Evolutionary conservation across 2,888 invertebrate genomes (phyloP).

Genomic region (Pollenia amentaria): DNA sequence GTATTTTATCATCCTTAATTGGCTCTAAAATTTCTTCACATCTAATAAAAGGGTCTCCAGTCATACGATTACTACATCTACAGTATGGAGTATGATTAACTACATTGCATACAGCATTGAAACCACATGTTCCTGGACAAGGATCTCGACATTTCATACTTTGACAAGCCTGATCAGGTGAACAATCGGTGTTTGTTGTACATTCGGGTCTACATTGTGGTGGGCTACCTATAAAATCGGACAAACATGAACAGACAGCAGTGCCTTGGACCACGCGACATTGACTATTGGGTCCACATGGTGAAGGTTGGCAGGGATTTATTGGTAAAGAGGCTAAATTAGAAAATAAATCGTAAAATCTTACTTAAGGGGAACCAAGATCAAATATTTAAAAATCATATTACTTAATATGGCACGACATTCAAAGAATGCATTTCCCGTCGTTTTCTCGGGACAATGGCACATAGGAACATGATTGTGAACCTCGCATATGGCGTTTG

Average conservation of each 20-base stretch:
- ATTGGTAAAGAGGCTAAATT: constrained; percentile 85
- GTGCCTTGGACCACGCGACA: constrained; percentile 88
- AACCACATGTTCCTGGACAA: constrained; percentile 90
- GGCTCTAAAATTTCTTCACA: constrained; percentile 85
- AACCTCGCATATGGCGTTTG: constrained; percentile 91
- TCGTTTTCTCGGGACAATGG: constrained; percentile 90
- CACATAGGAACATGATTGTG: constrained; percentile 92
- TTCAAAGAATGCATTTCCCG: constrained; percentile 91
- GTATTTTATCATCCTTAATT: constrained; percentile 77
- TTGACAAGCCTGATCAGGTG: constrained; percentile 89
- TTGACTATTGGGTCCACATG: constrained; percentile 90
- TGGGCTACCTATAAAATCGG: constrained; percentile 88
- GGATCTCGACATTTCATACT: constrained; percentile 90
- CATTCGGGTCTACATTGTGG: constrained; percentile 91
- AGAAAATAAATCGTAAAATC: background rate
- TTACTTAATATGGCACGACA: constrained; percentile 85
- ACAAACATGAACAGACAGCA: constrained; percentile 88
- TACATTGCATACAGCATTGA: constrained; percentile 89
- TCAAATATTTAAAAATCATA: background rate
- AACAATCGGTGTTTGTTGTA: constrained; percentile 89
- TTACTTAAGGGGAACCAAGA: background rate
- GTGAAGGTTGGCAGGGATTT: constrained; percentile 89
- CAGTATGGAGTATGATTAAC: constrained; percentile 91
- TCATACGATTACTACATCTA: constrained; percentile 87
- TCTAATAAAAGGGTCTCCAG: constrained; percentile 89